These are phyloP conservation scores for Chaenodraco wilsoni DNA, from an alignment of 2,797 vertebrate genomes.

Conservation along the genomic window DNA sequence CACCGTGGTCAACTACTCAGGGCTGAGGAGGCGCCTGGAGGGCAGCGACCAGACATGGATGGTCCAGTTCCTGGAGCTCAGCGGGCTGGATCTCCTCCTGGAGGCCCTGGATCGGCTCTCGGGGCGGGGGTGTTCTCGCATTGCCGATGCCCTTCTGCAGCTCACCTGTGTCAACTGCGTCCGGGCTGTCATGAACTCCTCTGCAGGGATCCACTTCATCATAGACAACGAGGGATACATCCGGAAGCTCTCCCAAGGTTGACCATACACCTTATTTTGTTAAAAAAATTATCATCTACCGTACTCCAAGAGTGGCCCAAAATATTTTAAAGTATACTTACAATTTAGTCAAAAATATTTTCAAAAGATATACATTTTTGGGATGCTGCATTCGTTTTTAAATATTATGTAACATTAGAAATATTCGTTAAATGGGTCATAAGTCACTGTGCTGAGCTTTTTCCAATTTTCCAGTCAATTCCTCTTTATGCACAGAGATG, in stretches of 20 bases:
- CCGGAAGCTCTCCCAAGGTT: constrained; percentile 96
- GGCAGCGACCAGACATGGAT: constrained; percentile 93
- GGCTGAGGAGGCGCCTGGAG: constrained; percentile 93
- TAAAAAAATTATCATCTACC: background rate
- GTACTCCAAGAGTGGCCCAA: background rate
- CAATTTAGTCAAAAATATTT: background rate
- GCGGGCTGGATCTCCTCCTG: constrained; percentile 93
- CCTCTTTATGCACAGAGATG: background rate
- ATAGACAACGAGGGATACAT: constrained; percentile 95
- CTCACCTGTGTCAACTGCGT: constrained; percentile 97
- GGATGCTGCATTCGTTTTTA: background rate
- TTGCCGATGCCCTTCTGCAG: constrained; percentile 93
- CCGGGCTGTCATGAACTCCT: constrained; percentile 94
- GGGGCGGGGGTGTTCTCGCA: constrained; percentile 91
- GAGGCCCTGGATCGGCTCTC: constrained; percentile 95
- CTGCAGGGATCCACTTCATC: constrained; percentile 93
- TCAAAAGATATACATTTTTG: background rate
- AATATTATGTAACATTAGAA: constrained; percentile 20
- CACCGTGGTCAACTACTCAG: constrained; percentile 95
- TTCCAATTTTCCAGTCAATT: constrained; percentile 28
- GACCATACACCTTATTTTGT: constrained; percentile 30
- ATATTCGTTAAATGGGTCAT: background rate
- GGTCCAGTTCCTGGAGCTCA: constrained; percentile 97
- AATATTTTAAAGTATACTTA: background rate
- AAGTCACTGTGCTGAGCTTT: constrained; percentile 22